Conservation (phyloP, 2,888 invertebrate species). For the Cerceris ruficornis region DNA sequence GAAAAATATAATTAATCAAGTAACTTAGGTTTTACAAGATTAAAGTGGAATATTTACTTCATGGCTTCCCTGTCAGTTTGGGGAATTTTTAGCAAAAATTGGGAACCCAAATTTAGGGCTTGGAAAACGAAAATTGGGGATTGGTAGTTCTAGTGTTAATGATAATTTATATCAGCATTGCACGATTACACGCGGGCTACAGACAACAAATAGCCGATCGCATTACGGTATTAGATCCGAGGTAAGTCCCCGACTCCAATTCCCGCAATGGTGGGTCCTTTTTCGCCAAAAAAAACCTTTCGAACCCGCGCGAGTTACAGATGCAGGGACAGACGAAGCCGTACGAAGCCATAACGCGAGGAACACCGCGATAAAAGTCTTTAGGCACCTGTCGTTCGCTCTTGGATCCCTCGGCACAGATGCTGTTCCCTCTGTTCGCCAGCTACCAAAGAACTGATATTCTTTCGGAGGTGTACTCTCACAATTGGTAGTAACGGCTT, state of each 20-base stretch:
- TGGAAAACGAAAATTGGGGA: no score
- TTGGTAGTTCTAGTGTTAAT: no score
- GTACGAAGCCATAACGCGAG: constrained; percentile 62
- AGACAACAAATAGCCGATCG: no score
- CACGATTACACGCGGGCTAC: no score
- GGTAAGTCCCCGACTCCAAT: not conserved
- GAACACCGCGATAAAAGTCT: constrained; percentile 72
- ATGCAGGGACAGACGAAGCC: constrained; percentile 60
- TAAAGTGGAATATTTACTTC: no score
- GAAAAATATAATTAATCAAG: no score
- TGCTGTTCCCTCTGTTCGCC: constrained; percentile 61
- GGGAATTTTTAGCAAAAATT: no score
- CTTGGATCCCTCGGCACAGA: constrained; percentile 64
- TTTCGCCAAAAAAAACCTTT: constrained; percentile 13
- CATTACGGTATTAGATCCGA: no score
- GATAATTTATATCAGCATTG: no score
- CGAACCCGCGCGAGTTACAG: constrained; percentile 14
- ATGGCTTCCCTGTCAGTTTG: no score
- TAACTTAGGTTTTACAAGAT: no score
- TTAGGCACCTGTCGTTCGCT: constrained; percentile 74
- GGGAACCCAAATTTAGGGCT: no score
- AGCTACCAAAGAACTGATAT: constrained; percentile 28
- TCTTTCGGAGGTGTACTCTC: constrained; percentile 28
- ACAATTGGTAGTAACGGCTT: constrained; percentile 33
- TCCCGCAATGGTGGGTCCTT: not conserved